Base-by-base conservation (phyloP, 2,113 vertebrate genomes). In the Pithys albifrons region DNA sequence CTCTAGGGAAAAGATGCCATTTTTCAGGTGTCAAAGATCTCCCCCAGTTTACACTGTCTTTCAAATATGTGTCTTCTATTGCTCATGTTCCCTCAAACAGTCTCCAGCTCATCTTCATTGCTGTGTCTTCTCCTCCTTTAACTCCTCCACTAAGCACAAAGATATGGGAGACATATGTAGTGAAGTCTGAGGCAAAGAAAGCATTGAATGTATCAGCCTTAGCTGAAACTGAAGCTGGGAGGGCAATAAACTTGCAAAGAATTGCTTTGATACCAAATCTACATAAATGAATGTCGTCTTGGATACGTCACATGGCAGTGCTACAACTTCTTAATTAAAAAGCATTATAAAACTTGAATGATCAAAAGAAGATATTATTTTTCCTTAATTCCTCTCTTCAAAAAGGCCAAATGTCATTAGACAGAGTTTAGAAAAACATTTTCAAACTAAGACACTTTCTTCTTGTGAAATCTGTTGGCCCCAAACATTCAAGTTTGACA, bases 301-400 rank as follows among this genome's bases (percentile, higher is more conserved):
- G 17, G 11, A 16, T 59, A 19, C 28, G 28, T 72, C 1, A 0
- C 2, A 0, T 25, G 54, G 24, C 39, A 18, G 3, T 75, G n/a
- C 16, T 55, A 59, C 7, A 76, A 33, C 11, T 48, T 85, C 23
- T 31, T 31, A 24, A 6, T 52, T 54, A 37, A 76, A 91, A 85
- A 57, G 1, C 27, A n/a, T 12, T 61, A 3, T 72, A 69, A 83
- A 55, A 54, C 12, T 64, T 65, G 9, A 24, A 72, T 66, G n/a
- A 71, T 23, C 7, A 48, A 88, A 78, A 41, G 14, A 80, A 66
- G 49, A 27, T 3, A 25, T 14, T 62, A 10, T 39, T 83, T 91
- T 61, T 64, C 51, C 8, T 41, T 43, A 51, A 78, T 71, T 7
- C 1, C 8, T 54, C 9, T 45, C 23, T 76, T 85, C 29, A 10